Conservation (phyloP, 2,888 invertebrate species). For the Hirudinaria manillensis region DNA sequence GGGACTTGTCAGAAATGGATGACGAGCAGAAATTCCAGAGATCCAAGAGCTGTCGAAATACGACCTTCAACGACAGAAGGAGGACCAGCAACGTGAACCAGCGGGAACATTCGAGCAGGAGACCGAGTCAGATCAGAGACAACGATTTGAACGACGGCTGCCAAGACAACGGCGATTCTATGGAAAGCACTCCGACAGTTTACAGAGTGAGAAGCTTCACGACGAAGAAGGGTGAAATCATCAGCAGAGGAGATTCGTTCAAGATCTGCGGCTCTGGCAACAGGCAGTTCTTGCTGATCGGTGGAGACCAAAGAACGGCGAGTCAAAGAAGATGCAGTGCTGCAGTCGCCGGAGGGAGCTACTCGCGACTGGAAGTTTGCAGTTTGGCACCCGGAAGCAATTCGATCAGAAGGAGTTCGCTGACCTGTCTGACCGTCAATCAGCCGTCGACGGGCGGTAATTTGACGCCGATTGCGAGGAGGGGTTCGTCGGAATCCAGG, state of each 20-base stretch:
- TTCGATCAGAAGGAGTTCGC: constrained; percentile 21
- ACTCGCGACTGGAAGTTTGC: background rate
- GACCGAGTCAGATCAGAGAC: no score
- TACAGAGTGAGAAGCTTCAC: constrained; percentile 87
- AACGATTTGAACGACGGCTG: no score
- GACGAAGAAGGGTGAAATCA: constrained; percentile 78
- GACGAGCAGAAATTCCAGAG: constrained; percentile 1
- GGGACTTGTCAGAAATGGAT: background rate
- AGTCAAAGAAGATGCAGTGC: constrained; percentile 2
- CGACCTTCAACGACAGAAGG: background rate
- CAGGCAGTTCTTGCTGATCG: background rate
- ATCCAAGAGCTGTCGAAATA: background rate
- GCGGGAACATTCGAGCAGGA: no score
- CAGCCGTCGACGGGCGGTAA: background rate
- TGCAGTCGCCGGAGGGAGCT: background rate
- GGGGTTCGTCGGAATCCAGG: constrained; percentile 6
- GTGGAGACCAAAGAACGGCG: background rate
- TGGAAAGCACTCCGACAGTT: constrained; percentile 37
- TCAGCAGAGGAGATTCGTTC: constrained; percentile 85
- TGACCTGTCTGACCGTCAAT: constrained; percentile 15
- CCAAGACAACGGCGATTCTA: background rate
- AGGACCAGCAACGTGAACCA: no score
- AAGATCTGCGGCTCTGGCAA: constrained; percentile 55
- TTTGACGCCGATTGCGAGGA: background rate
- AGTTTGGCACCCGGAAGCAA: constrained; percentile 7